A percentile compares a stretch with the other conserved stretches of the same genome.
Evolutionary conservation across 2,797 vertebrate species (phyloP).

Genomic region (Odontamblyopus rebecca): DNA sequence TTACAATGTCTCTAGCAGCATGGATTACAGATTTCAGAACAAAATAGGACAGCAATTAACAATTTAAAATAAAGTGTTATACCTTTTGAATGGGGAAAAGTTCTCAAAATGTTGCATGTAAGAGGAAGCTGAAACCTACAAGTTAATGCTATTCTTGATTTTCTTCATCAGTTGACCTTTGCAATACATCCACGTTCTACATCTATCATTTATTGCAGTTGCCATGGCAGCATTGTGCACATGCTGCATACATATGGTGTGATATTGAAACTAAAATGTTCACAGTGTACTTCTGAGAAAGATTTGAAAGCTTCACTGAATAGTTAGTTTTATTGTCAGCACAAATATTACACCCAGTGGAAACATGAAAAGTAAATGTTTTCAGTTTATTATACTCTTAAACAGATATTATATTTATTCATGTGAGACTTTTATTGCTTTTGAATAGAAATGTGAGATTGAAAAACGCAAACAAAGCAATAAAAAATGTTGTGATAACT

Average conservation of each 20-base stretch:
- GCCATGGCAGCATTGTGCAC: background rate
- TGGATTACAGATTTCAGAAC: too few species aligned
- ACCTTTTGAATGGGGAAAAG: too few species aligned
- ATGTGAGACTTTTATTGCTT: background rate
- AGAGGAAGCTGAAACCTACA: too few species aligned
- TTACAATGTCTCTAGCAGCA: too few species aligned
- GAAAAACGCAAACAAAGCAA: background rate
- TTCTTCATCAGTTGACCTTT: background rate
- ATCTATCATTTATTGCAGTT: slow-evolving; percentile 1
- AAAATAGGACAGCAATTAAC: too few species aligned
- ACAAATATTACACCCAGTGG: background rate
- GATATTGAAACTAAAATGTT: slow-evolving; percentile 2
- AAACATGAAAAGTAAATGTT: slow-evolving; percentile 2
- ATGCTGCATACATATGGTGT: background rate
- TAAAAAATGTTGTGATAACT: background rate
- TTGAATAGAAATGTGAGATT: background rate
- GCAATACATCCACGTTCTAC: background rate
- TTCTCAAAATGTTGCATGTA: too few species aligned
- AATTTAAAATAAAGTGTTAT: too few species aligned
- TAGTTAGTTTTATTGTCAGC: background rate
- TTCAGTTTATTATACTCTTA: slow-evolving; percentile 2
- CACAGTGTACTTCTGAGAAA: background rate
- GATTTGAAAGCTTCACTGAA: background rate
- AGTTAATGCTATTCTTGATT: background rate
- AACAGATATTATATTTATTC: slow-evolving; percentile 2